phyloP scores from a whole-genome alignment of 2,113 vertebrate species.

The Podilymbus podiceps region DNA sequence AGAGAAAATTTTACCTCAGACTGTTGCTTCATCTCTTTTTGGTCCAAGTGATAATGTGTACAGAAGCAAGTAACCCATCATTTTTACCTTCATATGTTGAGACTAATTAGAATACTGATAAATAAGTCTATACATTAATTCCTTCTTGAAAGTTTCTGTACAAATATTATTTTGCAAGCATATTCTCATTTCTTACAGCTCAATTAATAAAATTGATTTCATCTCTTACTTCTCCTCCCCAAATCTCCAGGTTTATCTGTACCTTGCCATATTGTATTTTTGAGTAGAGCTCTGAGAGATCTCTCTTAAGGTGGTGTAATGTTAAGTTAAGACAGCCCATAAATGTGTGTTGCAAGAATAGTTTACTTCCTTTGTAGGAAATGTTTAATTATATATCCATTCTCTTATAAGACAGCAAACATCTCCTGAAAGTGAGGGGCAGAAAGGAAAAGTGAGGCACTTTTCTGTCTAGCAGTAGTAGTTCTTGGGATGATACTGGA shows the following conservation, averaged over 20 bases:
- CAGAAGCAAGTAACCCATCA: not conserved
- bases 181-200: not conserved
- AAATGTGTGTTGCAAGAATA: not conserved
- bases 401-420: not conserved
- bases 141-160: not conserved
- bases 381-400: not conserved
- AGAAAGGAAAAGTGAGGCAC: not conserved
- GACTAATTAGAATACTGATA: not conserved
- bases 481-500: not conserved
- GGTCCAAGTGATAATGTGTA: not conserved
- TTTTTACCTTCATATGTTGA: not conserved
- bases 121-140: not conserved
- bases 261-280: not conserved
- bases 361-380: not conserved
- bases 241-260: not conserved
- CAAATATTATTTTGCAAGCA: not conserved
- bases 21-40: not conserved
- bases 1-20: not conserved
- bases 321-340: not conserved
- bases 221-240: not conserved
- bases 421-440: not conserved
- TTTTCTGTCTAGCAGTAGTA: not conserved
- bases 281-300: not conserved
- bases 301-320: not conserved
- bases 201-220: not conserved